Evolutionary conservation across 2,113 vertebrate species (phyloP), one percentile per base, ranked within the genome.

Genomic region (Xerus inauris): DNA sequence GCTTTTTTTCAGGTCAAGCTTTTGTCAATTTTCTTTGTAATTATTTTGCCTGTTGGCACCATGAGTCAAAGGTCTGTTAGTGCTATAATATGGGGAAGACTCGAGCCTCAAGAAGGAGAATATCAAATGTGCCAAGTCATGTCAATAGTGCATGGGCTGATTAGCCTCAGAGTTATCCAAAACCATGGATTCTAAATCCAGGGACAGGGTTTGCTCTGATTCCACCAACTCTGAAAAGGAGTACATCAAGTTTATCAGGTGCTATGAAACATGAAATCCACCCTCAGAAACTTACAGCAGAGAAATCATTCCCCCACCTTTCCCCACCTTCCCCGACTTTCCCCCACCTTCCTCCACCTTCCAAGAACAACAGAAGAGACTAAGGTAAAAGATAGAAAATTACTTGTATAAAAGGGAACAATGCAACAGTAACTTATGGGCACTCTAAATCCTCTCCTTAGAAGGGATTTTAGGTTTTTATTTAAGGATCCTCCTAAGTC

Each of bases 211-310:
- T 62, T 38, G 35, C 30, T 62, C 26, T 54, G 47, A 38, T 45
- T 24, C 32, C 6, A 71, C 22, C 16, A 57, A 3, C 45, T 62
- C n/a, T 12, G 1, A 24, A 45, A 93, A 91, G 14, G 16, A 54
- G 26, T 51, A 6, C 0, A 2, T 35, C 13, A 7, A 54, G n/a
- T 77, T 35, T 0, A 1, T 16, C 38, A 24, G 57, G 26, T 59
- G 22, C 76, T 45, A 5, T 35, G 35, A 92, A 69, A 35, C 28
- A 3, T n/a, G 69, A 51, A 67, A 16, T 86, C 51, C n/a, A 67
- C 7, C 22, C 35, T 73, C 72, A 57, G 51, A 26, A 82, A 65
- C 22, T 84, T 67, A 87, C 2, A 45, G 38, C 17, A 30, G 59
- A 30, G 35, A 64, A 77, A 67, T 86, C 51, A 2, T n/a, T n/a